These are phyloP conservation scores for Papilio xuthus DNA, from an alignment of 1,140 invertebrate genomes.

Conservation along the genomic window DNA sequence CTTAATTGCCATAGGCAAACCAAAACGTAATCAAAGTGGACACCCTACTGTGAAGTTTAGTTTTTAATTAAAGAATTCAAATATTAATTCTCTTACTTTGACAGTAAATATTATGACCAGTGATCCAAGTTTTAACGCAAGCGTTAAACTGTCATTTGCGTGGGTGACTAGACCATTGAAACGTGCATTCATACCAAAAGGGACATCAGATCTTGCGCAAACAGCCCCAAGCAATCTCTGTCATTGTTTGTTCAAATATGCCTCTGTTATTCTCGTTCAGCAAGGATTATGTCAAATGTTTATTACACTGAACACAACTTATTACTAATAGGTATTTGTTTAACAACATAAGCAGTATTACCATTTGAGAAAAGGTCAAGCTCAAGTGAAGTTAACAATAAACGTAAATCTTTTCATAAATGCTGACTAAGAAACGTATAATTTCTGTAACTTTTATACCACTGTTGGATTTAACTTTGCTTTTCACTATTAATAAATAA, in stretches of 20 bases:
- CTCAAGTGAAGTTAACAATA: neutral
- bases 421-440: neutral
- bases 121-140: slow-evolving; percentile 13
- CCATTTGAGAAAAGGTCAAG: neutral
- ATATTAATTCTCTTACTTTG: neutral
- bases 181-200: slow-evolving; percentile 30
- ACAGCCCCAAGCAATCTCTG: slow-evolving; percentile 24
- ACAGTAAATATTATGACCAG: slow-evolving; percentile 24
- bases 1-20: neutral
- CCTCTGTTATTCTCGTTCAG: neutral
- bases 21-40: neutral
- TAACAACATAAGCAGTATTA: neutral
- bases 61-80: neutral
- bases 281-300: slow-evolving; percentile 10
- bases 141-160: slow-evolving; percentile 33
- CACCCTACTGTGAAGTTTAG: neutral
- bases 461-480: no score
- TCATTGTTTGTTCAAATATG: slow-evolving; percentile 28
- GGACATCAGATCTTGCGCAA: slow-evolving; percentile 38
- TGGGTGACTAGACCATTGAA: slow-evolving; percentile 34
- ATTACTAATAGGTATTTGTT: slow-evolving; percentile 9
- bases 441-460: neutral
- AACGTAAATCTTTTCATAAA: neutral
- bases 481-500: no score
- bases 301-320: slow-evolving; percentile 1